Evolutionary conservation across 2,888 invertebrate species (phyloP), one percentile per base, ranked within the genome.

Genomic region (Drosophila recens): DNA sequence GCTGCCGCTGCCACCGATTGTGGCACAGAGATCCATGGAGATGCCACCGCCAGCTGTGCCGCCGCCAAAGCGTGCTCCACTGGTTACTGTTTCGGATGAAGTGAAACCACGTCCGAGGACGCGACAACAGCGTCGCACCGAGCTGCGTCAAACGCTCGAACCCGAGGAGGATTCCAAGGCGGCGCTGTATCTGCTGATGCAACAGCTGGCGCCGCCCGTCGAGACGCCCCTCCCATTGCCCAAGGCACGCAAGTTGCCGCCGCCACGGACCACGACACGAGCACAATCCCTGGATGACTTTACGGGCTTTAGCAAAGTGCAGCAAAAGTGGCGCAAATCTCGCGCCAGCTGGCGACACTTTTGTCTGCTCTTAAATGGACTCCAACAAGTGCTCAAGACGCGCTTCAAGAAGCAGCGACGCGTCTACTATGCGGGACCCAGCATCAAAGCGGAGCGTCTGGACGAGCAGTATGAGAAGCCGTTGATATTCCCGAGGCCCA

Each of bases 351-450:
- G 87, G 82, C 89, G 90, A 9, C 69, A 75, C 3, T 91, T 84
- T 69, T 89, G 89, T 27, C 51, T 77, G 1, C 57, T 88, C 13
- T 66, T 92, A 13, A 85, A 80, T 42, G 72, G 77, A 0, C 82
- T 90, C 0, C 92, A 92, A 42, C 70, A 75, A 15, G 80, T 90
- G 23, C 78, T 92, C 0, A 91, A 87, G 67, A 69, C 76, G 15
- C 78, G 80, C 9, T 92, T 91, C n/a, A 85, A 91, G 34, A 79
- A 84, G 33, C 77, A 79, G 34, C 86, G 92, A 8, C 90, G 90
- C 10, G 90, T 91, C 36, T 90, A 91, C 15, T 67, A 64, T 4
- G 6, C 23, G 3, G 20, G 20, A 13, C 59, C 70, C n/a, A 10
- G 20, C 10, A 70, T 85, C 1, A 90, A 81, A 23, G 0, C 43